These are phyloP conservation scores for Calephelis virginiensis DNA, from an alignment of 1,140 invertebrate species.

Conservation along the genomic window DNA sequence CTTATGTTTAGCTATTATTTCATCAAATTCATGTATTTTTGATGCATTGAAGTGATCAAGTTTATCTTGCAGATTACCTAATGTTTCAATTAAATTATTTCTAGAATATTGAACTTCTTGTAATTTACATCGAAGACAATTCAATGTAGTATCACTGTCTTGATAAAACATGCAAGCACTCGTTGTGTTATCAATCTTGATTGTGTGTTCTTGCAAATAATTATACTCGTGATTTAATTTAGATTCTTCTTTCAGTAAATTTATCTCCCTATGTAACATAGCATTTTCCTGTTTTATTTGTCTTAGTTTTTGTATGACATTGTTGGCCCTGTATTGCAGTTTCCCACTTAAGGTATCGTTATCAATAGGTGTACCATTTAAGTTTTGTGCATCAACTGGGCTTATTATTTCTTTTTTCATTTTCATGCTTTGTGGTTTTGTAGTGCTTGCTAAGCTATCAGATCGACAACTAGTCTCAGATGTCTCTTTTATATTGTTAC, in stretches of 20 bases:
- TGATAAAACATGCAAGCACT: conserved; percentile 33
- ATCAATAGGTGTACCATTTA: not conserved
- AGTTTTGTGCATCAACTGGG: not conserved
- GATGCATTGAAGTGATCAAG: conserved; percentile 44
- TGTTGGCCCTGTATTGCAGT: conserved; percentile 43
- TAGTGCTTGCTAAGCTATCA: not conserved
- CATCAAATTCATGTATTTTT: conserved; percentile 53
- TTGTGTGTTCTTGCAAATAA: conserved; percentile 29
- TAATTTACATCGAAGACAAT: conserved; percentile 46
- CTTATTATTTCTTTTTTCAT: not conserved
- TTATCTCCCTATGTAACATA: conserved; percentile 48
- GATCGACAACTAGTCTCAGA: conserved; percentile 4
- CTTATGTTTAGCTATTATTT: conserved; percentile 51
- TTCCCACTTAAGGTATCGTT: not conserved
- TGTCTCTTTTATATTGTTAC: not conserved
- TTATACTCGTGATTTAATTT: conserved; percentile 26
- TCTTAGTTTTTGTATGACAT: conserved; percentile 54
- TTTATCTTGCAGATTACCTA: conserved; percentile 47
- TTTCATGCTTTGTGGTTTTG: not conserved
- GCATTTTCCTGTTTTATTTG: conserved; percentile 65
- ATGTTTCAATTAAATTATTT: conserved; percentile 46
- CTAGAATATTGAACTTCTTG: conserved; percentile 48
- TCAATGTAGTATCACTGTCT: conserved; percentile 39
- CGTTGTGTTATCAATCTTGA: conserved; percentile 42
- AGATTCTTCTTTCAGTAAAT: conserved; percentile 42